Conservation (phyloP, 2,113 vertebrate genomes). For the Chloropsis hardwickii region DNA sequence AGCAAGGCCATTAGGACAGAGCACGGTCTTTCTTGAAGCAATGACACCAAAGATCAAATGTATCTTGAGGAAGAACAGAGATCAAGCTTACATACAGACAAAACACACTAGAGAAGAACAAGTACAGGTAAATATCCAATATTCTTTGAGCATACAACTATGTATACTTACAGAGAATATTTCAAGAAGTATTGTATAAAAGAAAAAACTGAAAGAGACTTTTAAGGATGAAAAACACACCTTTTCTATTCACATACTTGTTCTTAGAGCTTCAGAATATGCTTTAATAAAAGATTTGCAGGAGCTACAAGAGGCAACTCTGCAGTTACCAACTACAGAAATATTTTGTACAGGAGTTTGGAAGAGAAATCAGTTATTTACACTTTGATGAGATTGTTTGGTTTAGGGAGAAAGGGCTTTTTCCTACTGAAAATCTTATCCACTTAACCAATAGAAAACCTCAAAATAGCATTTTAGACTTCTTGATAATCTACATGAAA, state of each 20-base stretch:
- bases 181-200: background rate
- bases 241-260: background rate
- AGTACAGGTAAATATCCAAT: background rate
- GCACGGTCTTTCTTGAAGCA: background rate
- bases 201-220: background rate
- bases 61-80: background rate
- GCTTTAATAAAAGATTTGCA: background rate
- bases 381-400: background rate
- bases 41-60: background rate
- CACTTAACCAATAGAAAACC: background rate
- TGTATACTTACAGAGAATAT: background rate
- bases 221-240: background rate
- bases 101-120: background rate
- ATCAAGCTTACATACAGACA: background rate
- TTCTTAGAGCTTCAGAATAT: background rate
- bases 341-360: background rate
- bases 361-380: background rate
- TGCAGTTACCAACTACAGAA: background rate
- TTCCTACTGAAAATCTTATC: background rate
- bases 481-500: background rate
- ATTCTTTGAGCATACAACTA: background rate
- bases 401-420: background rate
- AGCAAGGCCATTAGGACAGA: background rate
- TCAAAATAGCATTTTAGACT: background rate
- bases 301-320: background rate